Base-by-base conservation (phyloP, 2,888 invertebrate species). In the Diabrotica balteata region DNA sequence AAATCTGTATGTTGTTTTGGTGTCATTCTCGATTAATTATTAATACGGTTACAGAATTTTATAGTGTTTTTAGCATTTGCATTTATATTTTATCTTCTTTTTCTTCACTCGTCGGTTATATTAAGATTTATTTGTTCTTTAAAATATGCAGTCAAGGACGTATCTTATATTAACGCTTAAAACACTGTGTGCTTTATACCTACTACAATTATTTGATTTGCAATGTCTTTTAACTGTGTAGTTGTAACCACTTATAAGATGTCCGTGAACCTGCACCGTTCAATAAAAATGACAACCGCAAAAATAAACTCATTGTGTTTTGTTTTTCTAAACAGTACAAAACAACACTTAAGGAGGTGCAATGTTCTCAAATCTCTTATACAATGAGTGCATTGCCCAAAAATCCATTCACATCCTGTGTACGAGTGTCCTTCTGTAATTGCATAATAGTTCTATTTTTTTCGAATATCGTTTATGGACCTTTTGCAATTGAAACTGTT, bases 221-320 rank as follows among this genome's bases (percentile, higher is more conserved):
- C 32, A 32, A 32, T 32, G 32, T 32, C 32, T 57, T 45, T 45
- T 57, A 11, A 9, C 45, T 17, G 55, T 57, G 55, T 57, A 45
- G 9, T 47, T 9, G 8, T 11, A 43, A 57, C 45, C 53, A 62
- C 42, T 64, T 64, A 51, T 44, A 50, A 51, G 52, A 70, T 72
- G 78, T 75, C 78, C 78, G 74, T 78, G 78, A 78, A 77, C 78
- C 78, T 76, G 75, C 73, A 74, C 44, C 51, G 47, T 74, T 69
- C 71, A 74, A 75, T 72, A 73, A 72, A 73, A 74, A 72, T 70
- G 68, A 71, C 70, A 71, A 75, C 72, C 67, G 66, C 71, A 71
- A 75, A 71, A 73, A 73, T 72, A 73, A 74, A 71, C 69, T 69
- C 69, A 63, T 73, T 71, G 74, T 75, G 74, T 74, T 73, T 74